phyloP scores from a whole-genome alignment of 1,140 invertebrate species.

The Physella acuta region DNA sequence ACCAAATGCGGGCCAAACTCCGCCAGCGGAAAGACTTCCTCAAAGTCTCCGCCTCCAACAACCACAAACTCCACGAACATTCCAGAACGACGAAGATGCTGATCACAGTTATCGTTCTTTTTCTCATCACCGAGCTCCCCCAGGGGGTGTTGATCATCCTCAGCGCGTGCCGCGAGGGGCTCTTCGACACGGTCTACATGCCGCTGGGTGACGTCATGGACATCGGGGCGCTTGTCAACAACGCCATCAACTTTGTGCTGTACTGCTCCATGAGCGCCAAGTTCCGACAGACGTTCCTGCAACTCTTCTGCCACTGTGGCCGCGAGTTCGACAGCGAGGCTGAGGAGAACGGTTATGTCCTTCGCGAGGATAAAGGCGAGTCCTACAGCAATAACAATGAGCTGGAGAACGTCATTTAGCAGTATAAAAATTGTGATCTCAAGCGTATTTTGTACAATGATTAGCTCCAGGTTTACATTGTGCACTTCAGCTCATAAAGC shows the following conservation, averaged over 20 bases:
- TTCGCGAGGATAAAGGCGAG: conserved; percentile 30
- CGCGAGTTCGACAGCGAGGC: background rate
- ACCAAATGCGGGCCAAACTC: conserved; percentile 65
- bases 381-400: conserved; percentile 29
- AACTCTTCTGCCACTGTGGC: conserved; percentile 45
- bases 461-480: no score
- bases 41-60: conserved; percentile 51
- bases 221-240: conserved; percentile 86
- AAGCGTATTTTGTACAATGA: no score
- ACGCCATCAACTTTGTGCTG: conserved; percentile 87
- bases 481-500: no score
- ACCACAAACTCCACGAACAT: conserved; percentile 65
- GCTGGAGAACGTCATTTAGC: conserved; percentile 9
- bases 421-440: no score
- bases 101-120: conserved; percentile 80
- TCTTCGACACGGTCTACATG: conserved; percentile 55
- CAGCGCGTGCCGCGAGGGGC: conserved; percentile 44
- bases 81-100: conserved; percentile 90
- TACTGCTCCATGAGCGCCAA: conserved; percentile 93
- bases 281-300: conserved; percentile 80
- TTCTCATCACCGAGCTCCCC: conserved; percentile 84
- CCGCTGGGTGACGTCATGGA: conserved; percentile 88
- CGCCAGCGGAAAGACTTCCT: conserved; percentile 48
- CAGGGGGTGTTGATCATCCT: conserved; percentile 62
- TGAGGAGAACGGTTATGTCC: conserved; percentile 32